phyloP scores from a whole-genome alignment of 2,888 invertebrate genomes.

The Cephalotes varians region DNA sequence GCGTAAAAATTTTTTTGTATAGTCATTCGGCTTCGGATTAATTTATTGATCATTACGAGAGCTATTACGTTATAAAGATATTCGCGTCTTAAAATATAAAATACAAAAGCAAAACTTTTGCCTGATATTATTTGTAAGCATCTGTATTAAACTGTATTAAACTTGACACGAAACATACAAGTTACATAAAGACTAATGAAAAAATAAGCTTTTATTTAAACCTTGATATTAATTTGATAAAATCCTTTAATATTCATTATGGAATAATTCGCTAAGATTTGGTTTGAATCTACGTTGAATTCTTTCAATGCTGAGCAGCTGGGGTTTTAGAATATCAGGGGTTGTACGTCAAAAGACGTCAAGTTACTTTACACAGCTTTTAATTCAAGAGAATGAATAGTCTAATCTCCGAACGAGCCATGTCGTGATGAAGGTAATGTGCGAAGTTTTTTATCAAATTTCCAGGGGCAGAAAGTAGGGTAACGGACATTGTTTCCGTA shows the following conservation, averaged over 20 bases:
- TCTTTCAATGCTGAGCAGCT: background rate
- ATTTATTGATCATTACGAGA: background rate
- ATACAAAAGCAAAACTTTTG: background rate
- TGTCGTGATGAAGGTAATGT: background rate
- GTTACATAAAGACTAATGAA: background rate
- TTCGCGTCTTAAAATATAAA: background rate
- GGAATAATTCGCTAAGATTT: background rate
- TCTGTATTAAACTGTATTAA: background rate
- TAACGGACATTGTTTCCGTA: slow-evolving; percentile 66
- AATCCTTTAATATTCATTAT: background rate
- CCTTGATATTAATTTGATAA: slow-evolving; percentile 4
- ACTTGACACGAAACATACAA: background rate
- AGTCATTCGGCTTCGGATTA: background rate
- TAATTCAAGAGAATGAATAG: slow-evolving; percentile 27
- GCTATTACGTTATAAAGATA: background rate
- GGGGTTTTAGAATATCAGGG: background rate
- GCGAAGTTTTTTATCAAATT: slow-evolving; percentile 18
- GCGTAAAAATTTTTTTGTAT: slow-evolving; percentile 1
- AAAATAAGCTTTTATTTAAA: background rate
- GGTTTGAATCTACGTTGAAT: background rate
- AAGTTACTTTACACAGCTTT: background rate
- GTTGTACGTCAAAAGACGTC: background rate
- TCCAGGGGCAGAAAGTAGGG: slow-evolving; percentile 36
- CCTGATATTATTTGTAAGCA: background rate
- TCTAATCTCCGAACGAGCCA: background rate